Base-by-base conservation (phyloP, 2,113 vertebrate species). In the Geococcyx californianus region DNA sequence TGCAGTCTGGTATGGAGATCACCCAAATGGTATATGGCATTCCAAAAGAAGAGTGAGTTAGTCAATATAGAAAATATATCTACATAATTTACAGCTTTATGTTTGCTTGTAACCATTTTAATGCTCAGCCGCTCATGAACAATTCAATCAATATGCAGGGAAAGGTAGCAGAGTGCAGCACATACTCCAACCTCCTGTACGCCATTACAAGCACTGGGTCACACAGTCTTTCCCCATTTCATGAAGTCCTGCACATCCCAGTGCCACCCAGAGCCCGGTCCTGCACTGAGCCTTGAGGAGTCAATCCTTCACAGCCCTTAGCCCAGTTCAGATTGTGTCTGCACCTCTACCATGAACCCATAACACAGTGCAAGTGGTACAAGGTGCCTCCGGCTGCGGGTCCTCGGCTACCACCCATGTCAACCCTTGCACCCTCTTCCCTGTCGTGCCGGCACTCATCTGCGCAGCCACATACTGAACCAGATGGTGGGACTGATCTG, bases 281-380 rank as follows among this genome's bases (percentile, higher is more conserved):
- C 49, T 75, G 40, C 67, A 7, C 3, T 1, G n/a, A 72, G 24
- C 42, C 38, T 16, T 3, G 26, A 8, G 29, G 38, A 78, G 20
- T 7, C 23, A 34, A 44, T 6, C 51, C 59, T 69, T 60, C 54
- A 16, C 25, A 80, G 80, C 49, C 14, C 16, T 47, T 7, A 3
- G 34, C 42, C 44, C 0, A 0, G 23, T 33, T 62, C 47, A 56
- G 52, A 31, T 7, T 24, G 24, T 7, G 0, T 9, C 40, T 0
- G 1, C 11, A 19, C 21, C 63, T 56, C 55, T 0, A 0, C 26
- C 77, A 26, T 0, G 1, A 44, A 38, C 6, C 49, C 13, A 49
- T 13, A 31, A 38, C 34, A 28, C 44, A 0, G 0, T 16, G 25
- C 31, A 31, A 77, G 24, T 42, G 49, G 1, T 6, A 40, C 62